Evolutionary conservation across 2,113 vertebrate genomes (phyloP), one percentile per base, ranked within the genome.

Genomic region (Poecile atricapillus): DNA sequence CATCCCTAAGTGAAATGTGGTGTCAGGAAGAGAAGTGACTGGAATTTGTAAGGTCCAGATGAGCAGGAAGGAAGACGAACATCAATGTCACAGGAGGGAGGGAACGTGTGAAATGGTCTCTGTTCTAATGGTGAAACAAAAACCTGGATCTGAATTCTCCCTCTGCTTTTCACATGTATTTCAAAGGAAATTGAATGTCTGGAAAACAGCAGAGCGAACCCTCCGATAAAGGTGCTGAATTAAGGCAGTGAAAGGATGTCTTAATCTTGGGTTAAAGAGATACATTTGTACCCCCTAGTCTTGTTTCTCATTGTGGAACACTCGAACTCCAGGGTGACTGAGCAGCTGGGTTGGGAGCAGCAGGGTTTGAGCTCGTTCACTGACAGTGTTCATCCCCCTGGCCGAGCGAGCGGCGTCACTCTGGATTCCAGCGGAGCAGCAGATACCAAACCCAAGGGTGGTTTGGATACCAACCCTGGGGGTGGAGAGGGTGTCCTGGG

Each of bases 31-130:
- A 90, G 83, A 92, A 93, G 85, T 43, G 83, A 41, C 64, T 71
- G 80, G 83, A 64, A 91, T 94, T 55, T 50, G 44, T 64, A 52
- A 65, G 80, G 83, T 87, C 79, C 52, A 24, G 71, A 27, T 49
- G 92, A 89, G 59, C 92, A 91, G 88, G 94, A 90, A 93, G 92
- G 92, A 94, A 90, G 93, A 92, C 30, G 94, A 78, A n/a, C 90
- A 75, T 95, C 86, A 53, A 0, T 86, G 55, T 50, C 92, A 58
- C 93, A 62, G 83, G 73, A 84, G 80, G 69, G 62, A n/a, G 60
- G 77, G 55, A 58, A 30, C 41, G 4, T 1, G 35, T 70, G 79
- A 43, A 43, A 73, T 2, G 2, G 24, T 35, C 70, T 52, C 1
- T 0, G 23, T 16, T 69, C 58, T 44, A 39, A 10, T 2, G 11